Evolutionary conservation across 2,888 invertebrate genomes (phyloP), one percentile per base, ranked within the genome.

Genomic region (Hirtodrosophila histrioides): DNA sequence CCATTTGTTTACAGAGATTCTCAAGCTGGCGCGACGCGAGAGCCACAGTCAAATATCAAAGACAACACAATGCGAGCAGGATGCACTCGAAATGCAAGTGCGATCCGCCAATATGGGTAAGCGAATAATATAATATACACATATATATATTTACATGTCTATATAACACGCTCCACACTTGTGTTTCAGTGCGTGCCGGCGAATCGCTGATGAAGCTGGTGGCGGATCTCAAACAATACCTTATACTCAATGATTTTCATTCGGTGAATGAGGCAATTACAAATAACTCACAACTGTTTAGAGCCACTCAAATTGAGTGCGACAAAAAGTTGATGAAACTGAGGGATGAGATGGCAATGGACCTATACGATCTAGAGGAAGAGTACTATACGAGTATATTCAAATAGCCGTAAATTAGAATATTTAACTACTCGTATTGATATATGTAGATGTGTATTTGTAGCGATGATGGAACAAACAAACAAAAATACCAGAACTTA

Each of bases 181-280:
- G 27, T 17, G 17, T 10, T 93, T 92, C 93, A 94, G 98, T 98
- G 0, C 93, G 99, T 86, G 99, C 99, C 62, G 98, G 98, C 0
- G 99, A 99, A 92, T 98, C 98, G 0, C 92, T 99, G 24, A 97
- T 98, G 96, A 99, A 99, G 91, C 93, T 99, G 29, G 98, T 99
- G 0, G 97, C 98, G 0, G 99, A 99, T 90, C 97, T 99, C 69
- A 99, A 99, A 89, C 99, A 99, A 90, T 99, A 99, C 91, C 93
- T 99, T 43, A 98, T 99, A 86, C 93, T 99, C 17, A 99, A 99
- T 91, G 99, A 99, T 92, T 99, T 99, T 90, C 98, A 98, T 43
- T 98, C 98, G 1, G 97, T 99, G 0, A 99, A 99, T 91, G 98
- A 99, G 89, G 97, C 98, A 0, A 99, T 99, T 71, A 95, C 96